These are phyloP conservation scores for Ceyx erithaca DNA, from an alignment of 2,797 vertebrate species.

Conservation along the genomic window DNA sequence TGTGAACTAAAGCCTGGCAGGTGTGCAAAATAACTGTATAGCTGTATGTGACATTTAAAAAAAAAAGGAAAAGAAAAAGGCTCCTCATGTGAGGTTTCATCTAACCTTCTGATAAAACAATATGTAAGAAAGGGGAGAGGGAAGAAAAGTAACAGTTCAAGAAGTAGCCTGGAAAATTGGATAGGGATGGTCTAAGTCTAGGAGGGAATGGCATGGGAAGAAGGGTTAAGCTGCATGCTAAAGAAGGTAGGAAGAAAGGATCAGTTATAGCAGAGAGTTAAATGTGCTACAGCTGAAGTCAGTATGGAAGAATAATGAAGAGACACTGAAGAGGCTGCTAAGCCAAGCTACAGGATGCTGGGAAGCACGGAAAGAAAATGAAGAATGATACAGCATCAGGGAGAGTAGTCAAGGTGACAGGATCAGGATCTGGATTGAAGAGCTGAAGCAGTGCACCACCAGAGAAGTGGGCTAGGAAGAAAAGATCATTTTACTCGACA, in stretches of 20 bases:
- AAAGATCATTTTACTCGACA: not conserved
- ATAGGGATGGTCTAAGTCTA: conserved; percentile 67
- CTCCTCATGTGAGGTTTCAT: not conserved
- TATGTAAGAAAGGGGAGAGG: not conserved
- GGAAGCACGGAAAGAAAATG: conserved; percentile 49
- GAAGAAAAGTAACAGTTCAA: conserved; percentile 26
- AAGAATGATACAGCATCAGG: conserved; percentile 7
- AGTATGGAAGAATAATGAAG: conserved; percentile 45
- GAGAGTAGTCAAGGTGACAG: not conserved
- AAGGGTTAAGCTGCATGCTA: conserved; percentile 57
- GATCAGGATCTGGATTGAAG: conserved; percentile 45
- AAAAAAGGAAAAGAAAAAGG: conserved; percentile 6
- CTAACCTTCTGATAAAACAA: not conserved
- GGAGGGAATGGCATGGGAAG: conserved; percentile 40
- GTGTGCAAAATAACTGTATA: not conserved
- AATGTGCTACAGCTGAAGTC: conserved; percentile 38
- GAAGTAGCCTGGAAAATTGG: conserved; percentile 74
- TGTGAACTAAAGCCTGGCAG: conserved; percentile 2
- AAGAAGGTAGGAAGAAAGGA: conserved; percentile 37
- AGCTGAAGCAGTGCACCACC: conserved; percentile 26
- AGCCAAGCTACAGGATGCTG: conserved; percentile 13
- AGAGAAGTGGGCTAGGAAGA: conserved; percentile 6
- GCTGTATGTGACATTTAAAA: not conserved
- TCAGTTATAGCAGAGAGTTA: conserved; percentile 39
- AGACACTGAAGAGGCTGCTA: conserved; percentile 15